Conservation (phyloP, 2,113 vertebrate species). For the Cygnus atratus region DNA sequence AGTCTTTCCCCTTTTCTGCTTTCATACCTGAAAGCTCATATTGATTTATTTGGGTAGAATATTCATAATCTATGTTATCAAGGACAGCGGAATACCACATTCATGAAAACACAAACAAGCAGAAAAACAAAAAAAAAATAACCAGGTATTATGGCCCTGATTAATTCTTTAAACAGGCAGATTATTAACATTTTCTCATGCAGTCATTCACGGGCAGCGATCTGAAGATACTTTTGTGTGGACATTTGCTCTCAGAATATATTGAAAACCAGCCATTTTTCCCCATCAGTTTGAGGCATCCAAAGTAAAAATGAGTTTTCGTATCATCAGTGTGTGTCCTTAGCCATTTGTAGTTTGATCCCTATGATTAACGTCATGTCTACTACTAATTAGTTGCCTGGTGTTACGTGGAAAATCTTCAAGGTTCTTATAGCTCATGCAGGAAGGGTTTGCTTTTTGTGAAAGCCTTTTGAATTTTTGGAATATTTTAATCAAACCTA, state of each 20-base stretch:
- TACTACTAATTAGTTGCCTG: neutral
- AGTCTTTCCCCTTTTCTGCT: neutral
- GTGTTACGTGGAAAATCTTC: neutral
- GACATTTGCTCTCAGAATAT: neutral
- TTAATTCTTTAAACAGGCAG: neutral
- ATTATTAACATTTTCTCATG: neutral
- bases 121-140: neutral
- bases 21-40: neutral
- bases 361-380: neutral
- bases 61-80: neutral
- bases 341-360: neutral
- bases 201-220: neutral
- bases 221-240: neutral
- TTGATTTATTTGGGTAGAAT: neutral
- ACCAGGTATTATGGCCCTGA: neutral
- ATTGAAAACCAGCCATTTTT: neutral
- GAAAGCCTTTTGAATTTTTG: neutral
- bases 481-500: neutral
- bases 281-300: neutral
- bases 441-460: neutral
- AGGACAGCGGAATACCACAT: neutral
- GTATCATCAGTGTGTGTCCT: neutral
- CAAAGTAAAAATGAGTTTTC: neutral
- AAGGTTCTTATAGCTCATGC: neutral
- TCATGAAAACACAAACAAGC: neutral